Percentiles rank a stretch among this genome's conserved stretches.
These are phyloP conservation scores for Abscondita cerata DNA, from an alignment of 2,888 invertebrate genomes.

Conservation along the genomic window DNA sequence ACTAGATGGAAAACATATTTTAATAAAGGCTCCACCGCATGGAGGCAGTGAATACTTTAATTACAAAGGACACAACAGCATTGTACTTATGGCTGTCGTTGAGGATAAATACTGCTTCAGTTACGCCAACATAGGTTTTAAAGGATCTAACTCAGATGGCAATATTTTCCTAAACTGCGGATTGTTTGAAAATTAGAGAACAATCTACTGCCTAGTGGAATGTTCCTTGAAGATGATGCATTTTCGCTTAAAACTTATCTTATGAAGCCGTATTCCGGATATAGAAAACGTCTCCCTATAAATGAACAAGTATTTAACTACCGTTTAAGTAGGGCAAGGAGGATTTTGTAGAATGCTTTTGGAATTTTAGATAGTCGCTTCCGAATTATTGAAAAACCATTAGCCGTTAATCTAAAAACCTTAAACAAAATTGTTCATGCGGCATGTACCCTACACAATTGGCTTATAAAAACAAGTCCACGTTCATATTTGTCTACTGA, in stretches of 20 bases:
- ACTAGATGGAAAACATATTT: conserved; percentile 30
- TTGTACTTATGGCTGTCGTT: conserved; percentile 4
- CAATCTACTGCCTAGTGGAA: too few species aligned
- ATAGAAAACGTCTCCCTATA: not conserved
- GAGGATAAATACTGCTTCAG: conserved; percentile 3
- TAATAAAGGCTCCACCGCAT: not conserved
- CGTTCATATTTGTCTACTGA: not conserved
- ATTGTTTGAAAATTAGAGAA: not conserved
- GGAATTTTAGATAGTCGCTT: not conserved
- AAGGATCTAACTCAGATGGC: conserved; percentile 1
- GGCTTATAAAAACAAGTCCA: not conserved
- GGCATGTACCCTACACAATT: not conserved
- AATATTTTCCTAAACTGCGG: not conserved
- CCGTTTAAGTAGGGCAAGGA: not conserved
- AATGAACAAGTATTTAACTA: not conserved
- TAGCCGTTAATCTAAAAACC: not conserved
- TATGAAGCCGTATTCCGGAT: not conserved
- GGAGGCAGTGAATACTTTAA: not conserved
- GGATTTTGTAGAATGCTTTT: not conserved
- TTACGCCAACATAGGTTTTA: not conserved
- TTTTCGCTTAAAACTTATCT: not conserved
- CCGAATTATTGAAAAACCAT: not conserved
- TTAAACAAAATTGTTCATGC: not conserved
- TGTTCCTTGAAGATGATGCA: too few species aligned
- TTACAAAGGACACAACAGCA: not conserved